Percentiles rank a stretch among this genome's conserved stretches.
phyloP scores from a whole-genome alignment of 1,140 invertebrate genomes.

The Grapholita molesta region DNA sequence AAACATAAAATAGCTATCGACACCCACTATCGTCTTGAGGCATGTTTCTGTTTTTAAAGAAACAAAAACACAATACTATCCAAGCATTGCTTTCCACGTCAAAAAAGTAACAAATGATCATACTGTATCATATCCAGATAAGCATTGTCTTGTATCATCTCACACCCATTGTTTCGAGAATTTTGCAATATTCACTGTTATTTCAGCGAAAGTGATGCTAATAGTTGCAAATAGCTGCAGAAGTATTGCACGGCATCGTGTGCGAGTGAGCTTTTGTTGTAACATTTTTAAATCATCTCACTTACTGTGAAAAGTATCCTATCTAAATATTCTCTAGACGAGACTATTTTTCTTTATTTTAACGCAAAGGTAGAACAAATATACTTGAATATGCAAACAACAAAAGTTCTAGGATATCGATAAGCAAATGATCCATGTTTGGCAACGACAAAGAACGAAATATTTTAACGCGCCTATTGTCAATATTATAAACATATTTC shows the following conservation, averaged over 20 bases:
- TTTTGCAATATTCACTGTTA: not conserved
- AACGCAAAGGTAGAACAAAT: not conserved
- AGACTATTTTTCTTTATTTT: not conserved
- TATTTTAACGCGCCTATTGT: not conserved
- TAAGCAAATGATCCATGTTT: constrained; percentile 9
- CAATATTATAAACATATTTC: not conserved
- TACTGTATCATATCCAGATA: not conserved
- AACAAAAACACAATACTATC: constrained; percentile 1
- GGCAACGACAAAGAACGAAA: not conserved
- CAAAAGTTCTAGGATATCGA: constrained; percentile 3
- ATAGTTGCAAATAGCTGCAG: not conserved
- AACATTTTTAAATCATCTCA: not conserved
- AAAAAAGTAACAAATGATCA: constrained; percentile 10
- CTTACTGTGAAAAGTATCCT: not conserved
- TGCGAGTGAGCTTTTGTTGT: not conserved
- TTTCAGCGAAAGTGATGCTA: constrained; percentile 8
- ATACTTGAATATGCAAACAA: not conserved
- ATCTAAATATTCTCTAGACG: not conserved
- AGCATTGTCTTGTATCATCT: constrained; percentile 17
- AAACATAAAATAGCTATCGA: not conserved
- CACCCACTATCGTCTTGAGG: not conserved
- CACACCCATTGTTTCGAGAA: constrained; percentile 5
- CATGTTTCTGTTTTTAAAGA: constrained; percentile 5
- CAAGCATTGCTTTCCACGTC: not conserved
- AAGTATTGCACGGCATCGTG: not conserved